Conservation (phyloP, 2,888 invertebrate genomes). For the Chrysolina haemoptera region DNA sequence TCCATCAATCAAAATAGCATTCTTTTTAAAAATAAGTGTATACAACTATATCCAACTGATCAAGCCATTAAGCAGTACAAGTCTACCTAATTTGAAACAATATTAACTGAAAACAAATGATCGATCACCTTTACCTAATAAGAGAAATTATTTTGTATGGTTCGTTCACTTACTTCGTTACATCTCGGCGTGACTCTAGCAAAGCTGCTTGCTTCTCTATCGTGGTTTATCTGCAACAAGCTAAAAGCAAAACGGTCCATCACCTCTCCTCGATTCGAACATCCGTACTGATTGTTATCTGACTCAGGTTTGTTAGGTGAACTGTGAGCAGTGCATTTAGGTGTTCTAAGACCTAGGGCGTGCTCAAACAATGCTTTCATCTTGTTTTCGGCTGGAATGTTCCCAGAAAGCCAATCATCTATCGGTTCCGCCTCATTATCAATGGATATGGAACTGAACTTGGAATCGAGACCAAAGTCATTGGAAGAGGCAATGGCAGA, state of each 20-base stretch:
- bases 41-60: too few species aligned
- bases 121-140: not conserved
- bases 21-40: too few species aligned
- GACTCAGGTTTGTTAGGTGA: not conserved
- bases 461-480: conserved; percentile 53
- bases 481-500: conserved; percentile 47
- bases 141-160: not conserved
- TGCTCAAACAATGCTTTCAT: conserved; percentile 35
- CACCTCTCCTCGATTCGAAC: conserved; percentile 32
- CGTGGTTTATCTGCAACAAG: conserved; percentile 76
- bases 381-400: conserved; percentile 32
- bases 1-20: too few species aligned
- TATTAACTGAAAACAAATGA: too few species aligned
- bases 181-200: conserved; percentile 72
- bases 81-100: too few species aligned
- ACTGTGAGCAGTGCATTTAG: not conserved
- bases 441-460: conserved; percentile 56
- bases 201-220: conserved; percentile 76
- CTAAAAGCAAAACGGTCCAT: conserved; percentile 56
- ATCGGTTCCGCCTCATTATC: conserved; percentile 33
- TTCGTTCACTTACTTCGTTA: conserved; percentile 29
- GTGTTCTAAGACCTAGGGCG: not conserved
- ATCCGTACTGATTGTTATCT: not conserved
- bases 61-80: too few species aligned
- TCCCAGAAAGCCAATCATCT: conserved; percentile 32